phyloP scores from a whole-genome alignment of 1,140 invertebrate genomes.

The Camponotus pennsylvanicus region DNA sequence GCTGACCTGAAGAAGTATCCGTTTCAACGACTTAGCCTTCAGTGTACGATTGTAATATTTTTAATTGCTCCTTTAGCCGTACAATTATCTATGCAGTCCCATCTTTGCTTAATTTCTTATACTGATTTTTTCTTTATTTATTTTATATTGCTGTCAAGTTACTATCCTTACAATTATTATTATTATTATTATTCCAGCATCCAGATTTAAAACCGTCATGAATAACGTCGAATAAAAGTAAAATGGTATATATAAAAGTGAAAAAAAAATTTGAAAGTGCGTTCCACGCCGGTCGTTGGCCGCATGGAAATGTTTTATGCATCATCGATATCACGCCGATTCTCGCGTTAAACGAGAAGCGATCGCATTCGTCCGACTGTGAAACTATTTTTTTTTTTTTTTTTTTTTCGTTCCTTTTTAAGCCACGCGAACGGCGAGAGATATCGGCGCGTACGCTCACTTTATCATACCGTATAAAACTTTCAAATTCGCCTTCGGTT shows the following conservation, averaged over 20 bases:
- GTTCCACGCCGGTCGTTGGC: conserved; percentile 2
- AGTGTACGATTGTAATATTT: too few relatives aligned
- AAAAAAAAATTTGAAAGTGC: conserved; percentile 24
- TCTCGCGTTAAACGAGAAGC: not conserved
- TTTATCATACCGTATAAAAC: conserved; percentile 25
- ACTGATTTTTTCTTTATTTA: not conserved
- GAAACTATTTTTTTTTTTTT: not conserved
- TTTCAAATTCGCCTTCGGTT: conserved; percentile 64
- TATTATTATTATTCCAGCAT: not conserved
- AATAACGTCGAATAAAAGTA: not conserved
- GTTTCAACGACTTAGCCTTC: too few relatives aligned
- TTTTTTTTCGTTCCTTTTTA: not conserved
- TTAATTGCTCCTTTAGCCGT: too few relatives aligned
- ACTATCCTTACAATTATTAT: not conserved
- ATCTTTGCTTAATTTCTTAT: not conserved
- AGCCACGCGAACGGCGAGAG: not conserved
- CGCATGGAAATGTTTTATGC: conserved; percentile 47
- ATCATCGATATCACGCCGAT: conserved; percentile 3
- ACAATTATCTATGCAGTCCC: too few relatives aligned
- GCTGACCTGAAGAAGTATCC: too few relatives aligned
- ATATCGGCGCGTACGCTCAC: not conserved
- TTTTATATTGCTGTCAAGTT: not conserved
- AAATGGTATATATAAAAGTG: conserved; percentile 27
- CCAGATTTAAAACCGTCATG: not conserved
- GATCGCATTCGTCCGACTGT: conserved; percentile 3